These are phyloP conservation scores for Eublepharis macularius DNA, from an alignment of 2,113 vertebrate species.

Conservation along the genomic window DNA sequence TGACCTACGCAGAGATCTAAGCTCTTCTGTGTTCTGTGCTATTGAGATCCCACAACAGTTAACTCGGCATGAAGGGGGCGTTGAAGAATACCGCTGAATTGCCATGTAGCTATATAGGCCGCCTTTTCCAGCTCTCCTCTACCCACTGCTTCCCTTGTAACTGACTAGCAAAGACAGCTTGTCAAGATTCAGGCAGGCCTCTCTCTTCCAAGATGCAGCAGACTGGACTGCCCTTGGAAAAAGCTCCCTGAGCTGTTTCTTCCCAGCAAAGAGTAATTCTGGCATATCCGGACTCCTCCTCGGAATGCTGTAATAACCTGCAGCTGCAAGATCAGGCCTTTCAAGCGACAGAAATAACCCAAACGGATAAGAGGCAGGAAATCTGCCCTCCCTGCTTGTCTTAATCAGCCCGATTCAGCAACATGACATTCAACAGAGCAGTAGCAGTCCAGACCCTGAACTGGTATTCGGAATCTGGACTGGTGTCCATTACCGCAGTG, in stretches of 20 bases:
- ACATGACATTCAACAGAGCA: slow-evolving; percentile 6
- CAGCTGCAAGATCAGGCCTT: slow-evolving; percentile 15
- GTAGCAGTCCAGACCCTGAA: background rate
- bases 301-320: slow-evolving; percentile 18
- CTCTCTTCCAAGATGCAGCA: background rate
- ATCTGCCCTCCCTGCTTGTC: slow-evolving; percentile 27
- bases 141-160: rapidly evolving
- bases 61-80: background rate
- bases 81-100: background rate
- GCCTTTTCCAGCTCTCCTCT: rapidly evolving
- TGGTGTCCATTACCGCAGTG: background rate
- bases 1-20: background rate
- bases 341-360: slow-evolving; percentile 47
- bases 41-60: background rate
- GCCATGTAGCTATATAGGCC: rapidly evolving
- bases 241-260: slow-evolving; percentile 29
- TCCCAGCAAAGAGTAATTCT: slow-evolving; percentile 22
- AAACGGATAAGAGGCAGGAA: slow-evolving; percentile 12
- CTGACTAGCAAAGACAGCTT: background rate
- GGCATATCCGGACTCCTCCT: slow-evolving; percentile 56
- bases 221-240: background rate
- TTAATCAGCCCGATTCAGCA: slow-evolving; percentile 10
- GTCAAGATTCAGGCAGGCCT: background rate
- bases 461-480: background rate
- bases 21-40: background rate